Evolutionary conservation across 2,888 invertebrate genomes (phyloP), one percentile per base, ranked within the genome.

Genomic region (Scaptomyza reducta): DNA sequence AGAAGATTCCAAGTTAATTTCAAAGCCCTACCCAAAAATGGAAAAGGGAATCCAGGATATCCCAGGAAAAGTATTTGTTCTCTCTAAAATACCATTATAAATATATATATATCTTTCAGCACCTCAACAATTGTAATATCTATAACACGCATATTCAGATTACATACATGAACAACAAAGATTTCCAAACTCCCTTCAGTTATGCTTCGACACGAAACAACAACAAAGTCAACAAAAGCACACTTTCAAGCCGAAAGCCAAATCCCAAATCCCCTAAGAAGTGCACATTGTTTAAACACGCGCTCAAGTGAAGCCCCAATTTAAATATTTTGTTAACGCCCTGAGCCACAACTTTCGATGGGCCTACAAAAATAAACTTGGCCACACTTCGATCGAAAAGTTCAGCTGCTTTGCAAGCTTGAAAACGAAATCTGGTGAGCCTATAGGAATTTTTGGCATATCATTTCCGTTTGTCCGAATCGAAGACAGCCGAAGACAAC

Each of bases 201-300:
- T 53, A 87, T 81, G 79, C 54, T 9, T 2, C 25, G 42, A 40
- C 86, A 82, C 64, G 73, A 41, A 54, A 45, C 7, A 25, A 38
- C 9, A 16, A n/a, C 16, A 67, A 71, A 49, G 58, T 44, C 31
- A 61, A 68, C 46, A 65, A 59, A 53, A 42, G n/a, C 6, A 35
- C 22, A 22, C 10, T 29, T 41, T 33, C 14, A 16, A 35, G 46
- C 57, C 13, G 22, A 56, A n/a, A 50, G 14, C 33, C 25, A 7
- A 59, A 58, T 55, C 63, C 44, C 22, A 69, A 70, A 35, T 35
- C 35, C n/a, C n/a, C 35, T 56, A 47, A 56, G 60, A 70, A 75
- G 58, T 13, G 25, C 1, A 7, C 76, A 75, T 84, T 88, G 88
- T 87, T 84, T 77, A 85, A 84, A 70, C 84, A 84, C 84, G 84